Conservation (phyloP, 2,797 vertebrate genomes). For the Cuculus canorus region DNA sequence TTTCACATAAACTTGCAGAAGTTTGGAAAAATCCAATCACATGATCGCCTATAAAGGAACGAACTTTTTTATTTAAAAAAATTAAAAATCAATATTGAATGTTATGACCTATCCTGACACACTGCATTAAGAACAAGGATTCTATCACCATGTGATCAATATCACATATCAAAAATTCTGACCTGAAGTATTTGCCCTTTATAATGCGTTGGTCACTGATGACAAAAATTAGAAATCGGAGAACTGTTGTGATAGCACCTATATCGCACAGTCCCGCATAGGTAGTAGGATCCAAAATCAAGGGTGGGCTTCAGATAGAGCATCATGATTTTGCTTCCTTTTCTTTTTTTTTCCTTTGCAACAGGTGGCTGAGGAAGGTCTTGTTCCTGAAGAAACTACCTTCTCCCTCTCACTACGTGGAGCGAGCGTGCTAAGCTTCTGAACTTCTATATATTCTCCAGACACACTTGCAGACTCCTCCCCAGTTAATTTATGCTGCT, state of each 20-base stretch:
- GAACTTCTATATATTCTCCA: slow-evolving; percentile 54
- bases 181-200: background rate
- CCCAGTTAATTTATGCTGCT: slow-evolving; percentile 23
- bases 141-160: no score
- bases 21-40: background rate
- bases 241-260: background rate
- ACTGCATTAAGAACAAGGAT: background rate
- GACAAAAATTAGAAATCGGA: background rate
- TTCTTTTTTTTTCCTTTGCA: background rate
- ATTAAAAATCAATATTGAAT: background rate
- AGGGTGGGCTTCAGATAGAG: background rate
- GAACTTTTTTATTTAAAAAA: background rate
- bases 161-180: background rate
- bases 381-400: background rate
- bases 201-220: background rate
- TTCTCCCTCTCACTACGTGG: background rate
- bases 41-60: background rate
- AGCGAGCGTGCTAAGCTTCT: background rate
- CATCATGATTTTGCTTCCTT: background rate
- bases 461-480: background rate
- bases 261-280: background rate
- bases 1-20: background rate
- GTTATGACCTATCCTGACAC: background rate
- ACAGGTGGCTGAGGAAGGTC: background rate
- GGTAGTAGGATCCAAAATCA: background rate